Evolutionary conservation across 2,113 vertebrate species (phyloP), one percentile per base, ranked within the genome.

Genomic region (Halcyon senegalensis): DNA sequence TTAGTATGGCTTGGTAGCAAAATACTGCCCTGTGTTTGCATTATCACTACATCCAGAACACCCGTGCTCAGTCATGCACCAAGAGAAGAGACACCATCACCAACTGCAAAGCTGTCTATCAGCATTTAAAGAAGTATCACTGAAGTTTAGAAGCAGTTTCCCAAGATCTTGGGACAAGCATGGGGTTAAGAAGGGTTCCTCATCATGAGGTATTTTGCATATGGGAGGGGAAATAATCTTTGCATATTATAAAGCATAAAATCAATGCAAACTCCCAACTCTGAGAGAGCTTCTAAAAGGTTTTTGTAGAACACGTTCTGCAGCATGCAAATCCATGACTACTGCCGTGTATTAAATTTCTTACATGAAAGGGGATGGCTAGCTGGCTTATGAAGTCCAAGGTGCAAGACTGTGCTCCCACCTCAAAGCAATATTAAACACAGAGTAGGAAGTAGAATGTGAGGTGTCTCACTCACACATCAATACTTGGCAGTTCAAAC

Each of bases 51-150:
- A 23, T 64, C 41, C 53, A 75, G 50, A 82, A 30, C 13, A 17
- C 7, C 43, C 24, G 14, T 2, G 3, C 27, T 79, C 35, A 7
- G 12, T 63, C 13, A 67, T 1, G 0, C 19, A 12, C 43, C 31
- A 37, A 58, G 23, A 76, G 62, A 86, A 70, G 41, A 59, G 30
- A 27, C 30, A 33, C 23, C 25, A 48, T 73, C 78, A 76, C 55
- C 51, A 77, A 35, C 41, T 83, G 30, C 63, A 93, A 13, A 86
- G 31, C 21, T 82, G 20, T 79, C 14, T 2, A 6, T 68, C 33
- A 33, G 31, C 41, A 66, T 64, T 64, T 79, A 33, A 44, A 89
- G 35, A 41, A 69, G 2, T 20, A 48, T 58, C 35, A 31, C 20
- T 25, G 8, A 85, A 83, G 31, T 35, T 28, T 18, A 58, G 64